Conservation (phyloP, 2,113 vertebrate genomes). For the Nycticebus coucang region DNA sequence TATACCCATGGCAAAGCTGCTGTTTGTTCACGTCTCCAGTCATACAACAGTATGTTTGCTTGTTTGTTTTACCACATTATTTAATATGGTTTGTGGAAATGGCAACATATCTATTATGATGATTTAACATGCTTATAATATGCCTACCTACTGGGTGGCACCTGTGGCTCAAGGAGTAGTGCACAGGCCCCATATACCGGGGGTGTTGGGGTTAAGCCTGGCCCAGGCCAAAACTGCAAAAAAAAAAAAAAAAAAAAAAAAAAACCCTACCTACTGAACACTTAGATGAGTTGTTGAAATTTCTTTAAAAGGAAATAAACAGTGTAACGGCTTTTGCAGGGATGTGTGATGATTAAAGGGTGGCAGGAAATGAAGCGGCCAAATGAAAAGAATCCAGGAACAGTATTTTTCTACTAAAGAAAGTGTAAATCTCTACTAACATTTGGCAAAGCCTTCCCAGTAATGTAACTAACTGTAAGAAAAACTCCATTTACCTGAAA, state of each 20-base stretch:
- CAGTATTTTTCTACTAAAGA: neutral
- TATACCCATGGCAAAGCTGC: too few relatives aligned
- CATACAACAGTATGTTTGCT: too few relatives aligned
- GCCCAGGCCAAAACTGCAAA: too few relatives aligned
- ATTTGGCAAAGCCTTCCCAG: neutral
- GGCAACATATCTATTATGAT: neutral
- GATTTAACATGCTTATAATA: neutral
- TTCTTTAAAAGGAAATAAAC: neutral
- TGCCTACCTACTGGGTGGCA: too few relatives aligned
- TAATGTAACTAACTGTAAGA: neutral
- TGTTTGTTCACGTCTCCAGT: too few relatives aligned
- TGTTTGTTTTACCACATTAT: neutral
- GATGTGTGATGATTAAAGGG: neutral
- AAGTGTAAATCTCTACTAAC: neutral
- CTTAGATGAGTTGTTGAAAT: neutral
- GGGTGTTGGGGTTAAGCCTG: too few relatives aligned
- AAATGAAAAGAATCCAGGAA: neutral
- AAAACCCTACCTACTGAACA: neutral
- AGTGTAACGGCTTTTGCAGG: neutral
- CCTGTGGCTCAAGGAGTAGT: too few relatives aligned
- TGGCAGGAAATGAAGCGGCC: neutral
- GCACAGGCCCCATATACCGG: too few relatives aligned
- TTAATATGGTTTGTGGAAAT: neutral
- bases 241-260: neutral
- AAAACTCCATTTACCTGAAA: slow-evolving; percentile 23